Evolutionary conservation across 2,797 vertebrate species (phyloP).

Genomic region (Pitangus sulphuratus): DNA sequence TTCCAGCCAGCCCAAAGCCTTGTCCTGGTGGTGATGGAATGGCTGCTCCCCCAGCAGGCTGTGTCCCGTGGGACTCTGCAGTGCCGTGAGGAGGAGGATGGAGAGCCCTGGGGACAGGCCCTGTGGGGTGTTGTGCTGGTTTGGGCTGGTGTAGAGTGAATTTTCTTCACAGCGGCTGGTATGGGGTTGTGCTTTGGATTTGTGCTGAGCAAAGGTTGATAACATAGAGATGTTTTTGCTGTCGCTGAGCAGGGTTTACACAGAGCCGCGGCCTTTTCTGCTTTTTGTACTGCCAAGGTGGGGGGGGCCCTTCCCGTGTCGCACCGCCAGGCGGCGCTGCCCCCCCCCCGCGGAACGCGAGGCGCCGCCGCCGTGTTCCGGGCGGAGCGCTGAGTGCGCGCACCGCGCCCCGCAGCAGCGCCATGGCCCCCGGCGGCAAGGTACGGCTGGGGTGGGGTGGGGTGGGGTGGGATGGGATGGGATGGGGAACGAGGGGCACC

Average conservation of each 20-base stretch:
- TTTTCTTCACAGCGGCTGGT: not conserved
- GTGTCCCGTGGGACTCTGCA: accelerated
- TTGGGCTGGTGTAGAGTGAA: not conserved
- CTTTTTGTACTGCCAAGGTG: too few species aligned
- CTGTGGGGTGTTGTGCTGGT: not conserved
- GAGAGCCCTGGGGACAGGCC: not conserved
- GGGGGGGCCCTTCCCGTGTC: too few species aligned
- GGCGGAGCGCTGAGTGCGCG: not conserved
- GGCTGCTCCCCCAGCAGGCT: not conserved
- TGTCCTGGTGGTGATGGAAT: accelerated
- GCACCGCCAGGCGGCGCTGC: too few species aligned
- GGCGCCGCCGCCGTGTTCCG: not conserved
- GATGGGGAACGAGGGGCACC: not conserved
- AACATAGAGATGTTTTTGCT: not conserved
- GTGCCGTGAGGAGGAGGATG: accelerated
- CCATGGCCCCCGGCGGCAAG: slow-evolving; percentile 20
- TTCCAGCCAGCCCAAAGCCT: not conserved
- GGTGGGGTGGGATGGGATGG: too few species aligned
- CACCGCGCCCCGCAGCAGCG: not conserved
- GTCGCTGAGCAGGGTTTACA: not conserved
- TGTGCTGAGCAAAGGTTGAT: accelerated
- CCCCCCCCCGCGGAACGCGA: not conserved
- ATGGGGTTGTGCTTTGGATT: not conserved
- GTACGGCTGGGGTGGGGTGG: not conserved
- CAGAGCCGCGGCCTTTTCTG: not conserved